phyloP scores from a whole-genome alignment of 2,888 invertebrate genomes.

The Trissoscelio sp. region DNA sequence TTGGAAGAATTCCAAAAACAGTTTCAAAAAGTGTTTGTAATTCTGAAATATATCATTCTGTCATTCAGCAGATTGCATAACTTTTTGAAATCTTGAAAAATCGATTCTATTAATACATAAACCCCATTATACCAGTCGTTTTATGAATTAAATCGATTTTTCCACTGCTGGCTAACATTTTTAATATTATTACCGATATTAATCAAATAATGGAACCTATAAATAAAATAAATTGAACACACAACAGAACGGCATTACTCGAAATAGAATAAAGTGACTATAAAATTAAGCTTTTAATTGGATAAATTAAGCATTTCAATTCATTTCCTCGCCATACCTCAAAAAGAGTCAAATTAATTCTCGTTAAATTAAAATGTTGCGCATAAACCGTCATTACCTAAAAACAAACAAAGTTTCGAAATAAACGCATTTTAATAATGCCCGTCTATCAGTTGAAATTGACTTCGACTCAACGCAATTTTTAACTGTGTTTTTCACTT shows the following conservation, averaged over 20 bases:
- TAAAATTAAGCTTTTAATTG: constrained; percentile 1
- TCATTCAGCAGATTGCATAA: neutral
- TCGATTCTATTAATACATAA: no score
- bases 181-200: neutral
- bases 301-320: neutral
- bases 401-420: constrained; percentile 16
- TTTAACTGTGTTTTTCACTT: constrained; percentile 36
- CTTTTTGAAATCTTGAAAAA: neutral
- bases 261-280: neutral
- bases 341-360: neutral
- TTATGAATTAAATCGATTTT: neutral
- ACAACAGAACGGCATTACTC: neutral
- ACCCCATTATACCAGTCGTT: no score
- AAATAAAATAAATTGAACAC: neutral
- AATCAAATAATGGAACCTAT: neutral
- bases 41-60: neutral
- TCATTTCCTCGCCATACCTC: neutral
- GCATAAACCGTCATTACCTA: constrained; percentile 7
- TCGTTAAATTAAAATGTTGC: neutral
- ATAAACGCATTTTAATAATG: constrained; percentile 32
- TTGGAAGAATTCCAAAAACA: constrained; percentile 22
- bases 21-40: neutral
- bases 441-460: constrained; percentile 24
- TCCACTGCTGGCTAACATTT: neutral
- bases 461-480: constrained; percentile 23